A percentile compares a stretch with the other conserved stretches of the same genome.
These are phyloP conservation scores for Umimayanthus kanabou DNA, from an alignment of 92 coral and sea anemone genomes.

Conservation along the genomic window DNA sequence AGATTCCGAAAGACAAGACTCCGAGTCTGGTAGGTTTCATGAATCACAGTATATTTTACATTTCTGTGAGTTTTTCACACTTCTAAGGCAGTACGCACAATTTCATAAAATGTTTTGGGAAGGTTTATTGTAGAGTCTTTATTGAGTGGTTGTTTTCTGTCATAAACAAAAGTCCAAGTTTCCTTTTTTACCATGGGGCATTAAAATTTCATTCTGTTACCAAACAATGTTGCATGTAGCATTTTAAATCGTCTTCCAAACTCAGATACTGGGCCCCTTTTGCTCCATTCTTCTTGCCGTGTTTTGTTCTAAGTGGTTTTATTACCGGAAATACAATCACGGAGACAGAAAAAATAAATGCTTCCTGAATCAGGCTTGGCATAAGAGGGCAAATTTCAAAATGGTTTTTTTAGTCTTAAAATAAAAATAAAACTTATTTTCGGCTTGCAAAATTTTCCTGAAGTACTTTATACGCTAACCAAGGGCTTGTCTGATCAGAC, in stretches of 20 bases:
- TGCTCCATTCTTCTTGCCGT: not conserved
- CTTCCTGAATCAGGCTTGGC: not conserved
- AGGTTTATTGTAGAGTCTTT: not conserved
- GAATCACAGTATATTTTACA: not conserved
- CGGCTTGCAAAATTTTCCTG: not conserved
- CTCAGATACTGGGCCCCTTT: not conserved
- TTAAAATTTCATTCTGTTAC: constrained; percentile 79
- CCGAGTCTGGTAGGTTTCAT: constrained; percentile 89
- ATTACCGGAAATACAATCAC: constrained; percentile 36
- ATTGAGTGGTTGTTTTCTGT: constrained; percentile 47
- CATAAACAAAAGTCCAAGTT: constrained; percentile 51
- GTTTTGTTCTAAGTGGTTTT: constrained; percentile 9
- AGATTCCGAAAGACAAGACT: constrained; percentile 80
- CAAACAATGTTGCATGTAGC: constrained; percentile 26
- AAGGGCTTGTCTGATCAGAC: not conserved
- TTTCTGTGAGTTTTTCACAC: constrained; percentile 13
- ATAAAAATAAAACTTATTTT: not conserved
- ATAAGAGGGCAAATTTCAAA: not conserved
- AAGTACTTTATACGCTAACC: not conserved
- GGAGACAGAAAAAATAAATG: constrained; percentile 5
- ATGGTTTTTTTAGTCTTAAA: not conserved
- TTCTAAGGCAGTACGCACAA: not conserved
- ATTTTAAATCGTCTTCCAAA: not conserved
- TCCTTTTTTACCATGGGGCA: constrained; percentile 63
- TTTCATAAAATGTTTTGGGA: not conserved